Conservation (phyloP, 2,888 invertebrate species). For the Phrixothrix hirtus region DNA sequence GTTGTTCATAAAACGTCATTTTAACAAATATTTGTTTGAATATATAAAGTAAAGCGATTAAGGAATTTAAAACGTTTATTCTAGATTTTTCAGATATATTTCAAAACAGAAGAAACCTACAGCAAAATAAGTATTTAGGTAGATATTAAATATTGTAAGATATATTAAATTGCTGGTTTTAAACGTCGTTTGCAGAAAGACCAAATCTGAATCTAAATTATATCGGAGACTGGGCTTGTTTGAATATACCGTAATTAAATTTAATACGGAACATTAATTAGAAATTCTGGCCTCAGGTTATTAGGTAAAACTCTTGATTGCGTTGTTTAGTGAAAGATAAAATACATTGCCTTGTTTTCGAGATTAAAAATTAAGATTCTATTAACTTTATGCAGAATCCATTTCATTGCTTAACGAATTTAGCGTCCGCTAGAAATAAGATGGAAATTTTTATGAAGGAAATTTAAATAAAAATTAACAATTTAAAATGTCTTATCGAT, state of each 20-base stretch:
- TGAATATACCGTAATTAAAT: conserved; percentile 46
- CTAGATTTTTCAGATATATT: no score
- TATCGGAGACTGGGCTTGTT: conserved; percentile 30
- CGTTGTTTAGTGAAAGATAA: conserved; percentile 43
- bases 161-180: no score
- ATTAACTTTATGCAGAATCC: conserved; percentile 44
- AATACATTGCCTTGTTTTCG: conserved; percentile 42
- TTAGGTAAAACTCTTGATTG: conserved; percentile 44
- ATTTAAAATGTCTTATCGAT: conserved; percentile 39
- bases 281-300: conserved; percentile 46
- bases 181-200: conserved; percentile 14
- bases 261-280: conserved; percentile 48
- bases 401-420: conserved; percentile 33
- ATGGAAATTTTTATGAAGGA: conserved; percentile 26
- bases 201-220: conserved; percentile 29
- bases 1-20: no score
- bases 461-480: conserved; percentile 38
- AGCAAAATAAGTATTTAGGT: no score
- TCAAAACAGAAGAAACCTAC: no score
- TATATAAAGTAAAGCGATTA: no score
- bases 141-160: no score
- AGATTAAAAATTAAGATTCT: conserved; percentile 46
- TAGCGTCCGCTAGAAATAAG: conserved; percentile 18
- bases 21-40: no score
- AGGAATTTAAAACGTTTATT: no score